phyloP scores from a whole-genome alignment of 2,797 vertebrate species.

The Chloroceryle amazona region DNA sequence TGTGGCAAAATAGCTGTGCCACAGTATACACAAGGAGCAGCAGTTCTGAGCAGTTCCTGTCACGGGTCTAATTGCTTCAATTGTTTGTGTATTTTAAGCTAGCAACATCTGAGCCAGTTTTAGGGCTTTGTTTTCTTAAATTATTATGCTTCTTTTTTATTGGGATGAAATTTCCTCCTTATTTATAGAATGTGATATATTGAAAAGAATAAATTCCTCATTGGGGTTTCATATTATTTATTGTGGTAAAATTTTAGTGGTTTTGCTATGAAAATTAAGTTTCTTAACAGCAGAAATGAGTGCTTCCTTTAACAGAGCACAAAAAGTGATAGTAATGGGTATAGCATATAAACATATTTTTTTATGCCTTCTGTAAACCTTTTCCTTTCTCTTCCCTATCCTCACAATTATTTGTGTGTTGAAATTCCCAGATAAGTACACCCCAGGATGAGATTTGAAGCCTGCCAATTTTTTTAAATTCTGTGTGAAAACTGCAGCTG shows the following conservation, averaged over 20 bases:
- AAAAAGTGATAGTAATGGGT: not conserved
- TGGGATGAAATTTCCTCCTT: not conserved
- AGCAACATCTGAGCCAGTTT: not conserved
- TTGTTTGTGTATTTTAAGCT: constrained; percentile 16
- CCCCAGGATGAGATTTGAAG: not conserved
- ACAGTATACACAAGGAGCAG: not conserved
- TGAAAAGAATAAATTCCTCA: not conserved
- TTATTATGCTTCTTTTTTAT: not conserved
- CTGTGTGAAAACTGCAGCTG: not conserved
- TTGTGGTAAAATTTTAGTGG: not conserved
- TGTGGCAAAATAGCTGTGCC: not conserved
- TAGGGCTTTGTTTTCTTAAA: not conserved
- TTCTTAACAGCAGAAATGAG: not conserved
- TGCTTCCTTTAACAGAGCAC: not conserved
- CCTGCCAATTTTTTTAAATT: not conserved
- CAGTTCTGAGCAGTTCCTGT: constrained; percentile 3
- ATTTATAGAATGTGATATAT: not conserved
- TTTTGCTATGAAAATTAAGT: not conserved
- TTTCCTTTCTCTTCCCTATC: not conserved
- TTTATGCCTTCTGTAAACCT: not conserved
- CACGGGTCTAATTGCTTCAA: not conserved
- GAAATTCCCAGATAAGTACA: not conserved
- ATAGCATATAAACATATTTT: not conserved
- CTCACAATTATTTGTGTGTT: not conserved
- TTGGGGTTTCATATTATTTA: not conserved